Conservation (phyloP, 2,888 invertebrate species). For the Lochmaea capreae region DNA sequence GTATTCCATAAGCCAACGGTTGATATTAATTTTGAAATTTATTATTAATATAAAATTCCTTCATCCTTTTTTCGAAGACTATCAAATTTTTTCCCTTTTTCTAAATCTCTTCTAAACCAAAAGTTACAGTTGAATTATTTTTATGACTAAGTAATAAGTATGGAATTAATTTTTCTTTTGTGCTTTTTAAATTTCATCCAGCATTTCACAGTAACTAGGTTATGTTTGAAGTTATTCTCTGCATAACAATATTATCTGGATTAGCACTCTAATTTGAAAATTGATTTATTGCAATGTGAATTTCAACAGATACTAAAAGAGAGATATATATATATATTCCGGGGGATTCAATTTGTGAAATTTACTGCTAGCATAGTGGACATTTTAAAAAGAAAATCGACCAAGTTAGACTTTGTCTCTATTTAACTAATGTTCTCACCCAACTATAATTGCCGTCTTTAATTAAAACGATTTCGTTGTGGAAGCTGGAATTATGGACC, state of each 20-base stretch:
- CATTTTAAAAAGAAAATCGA: conserved; percentile 48
- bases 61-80: too few relatives aligned
- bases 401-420: conserved; percentile 41
- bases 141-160: too few relatives aligned
- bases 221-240: conserved; percentile 3
- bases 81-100: too few relatives aligned
- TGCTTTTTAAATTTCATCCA: not conserved
- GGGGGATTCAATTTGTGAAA: conserved; percentile 42
- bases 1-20: not conserved
- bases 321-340: conserved; percentile 37
- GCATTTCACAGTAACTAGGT: not conserved
- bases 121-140: too few relatives aligned
- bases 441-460: conserved; percentile 43
- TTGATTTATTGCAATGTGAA: conserved; percentile 42
- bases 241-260: conserved; percentile 11
- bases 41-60: too few relatives aligned
- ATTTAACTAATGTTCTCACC: conserved; percentile 8
- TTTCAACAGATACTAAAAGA: conserved; percentile 38
- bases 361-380: conserved; percentile 49
- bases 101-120: too few relatives aligned
- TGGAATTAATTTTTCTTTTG: not conserved
- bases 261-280: conserved; percentile 9
- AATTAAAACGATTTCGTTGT: conserved; percentile 41
- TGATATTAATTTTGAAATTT: too few relatives aligned
- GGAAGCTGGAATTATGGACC: conserved; percentile 23